phyloP scores from a whole-genome alignment of 2,888 invertebrate genomes.

The Drepanosiphum platanoidis region DNA sequence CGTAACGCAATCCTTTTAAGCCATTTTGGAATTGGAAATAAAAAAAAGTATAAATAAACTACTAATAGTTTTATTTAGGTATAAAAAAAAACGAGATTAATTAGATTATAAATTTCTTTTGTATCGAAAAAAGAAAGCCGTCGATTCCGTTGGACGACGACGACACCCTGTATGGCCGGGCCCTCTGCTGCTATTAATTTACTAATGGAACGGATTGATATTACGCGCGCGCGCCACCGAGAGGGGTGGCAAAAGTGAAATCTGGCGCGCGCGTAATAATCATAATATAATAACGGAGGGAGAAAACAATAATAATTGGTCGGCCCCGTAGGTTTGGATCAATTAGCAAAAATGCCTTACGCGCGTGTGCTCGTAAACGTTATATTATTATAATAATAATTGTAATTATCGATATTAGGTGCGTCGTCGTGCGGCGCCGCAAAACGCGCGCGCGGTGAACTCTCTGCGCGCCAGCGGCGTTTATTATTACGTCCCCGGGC shows the following conservation, averaged over 20 bases:
- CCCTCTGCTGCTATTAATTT: slow-evolving; percentile 46
- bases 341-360: slow-evolving; percentile 6
- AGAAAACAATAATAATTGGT: slow-evolving; percentile 31
- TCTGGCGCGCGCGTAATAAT: slow-evolving; percentile 18
- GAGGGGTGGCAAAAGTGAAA: slow-evolving; percentile 6
- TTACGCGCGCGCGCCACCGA: slow-evolving; percentile 1
- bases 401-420: neutral
- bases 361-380: neutral
- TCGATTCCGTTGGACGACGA: too few species aligned
- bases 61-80: too few species aligned
- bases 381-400: neutral
- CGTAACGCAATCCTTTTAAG: too few species aligned
- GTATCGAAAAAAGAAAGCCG: too few species aligned
- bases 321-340: neutral
- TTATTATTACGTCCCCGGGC: too few species aligned
- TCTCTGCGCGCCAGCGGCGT: too few species aligned
- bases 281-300: neutral
- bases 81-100: too few species aligned
- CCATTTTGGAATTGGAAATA: too few species aligned
- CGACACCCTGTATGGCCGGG: too few species aligned
- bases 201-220: slow-evolving; percentile 58
- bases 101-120: too few species aligned
- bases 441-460: too few species aligned
- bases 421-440: neutral
- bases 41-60: too few species aligned